phyloP scores from a whole-genome alignment of 2,888 invertebrate genomes.

The Acrobasis consociella region DNA sequence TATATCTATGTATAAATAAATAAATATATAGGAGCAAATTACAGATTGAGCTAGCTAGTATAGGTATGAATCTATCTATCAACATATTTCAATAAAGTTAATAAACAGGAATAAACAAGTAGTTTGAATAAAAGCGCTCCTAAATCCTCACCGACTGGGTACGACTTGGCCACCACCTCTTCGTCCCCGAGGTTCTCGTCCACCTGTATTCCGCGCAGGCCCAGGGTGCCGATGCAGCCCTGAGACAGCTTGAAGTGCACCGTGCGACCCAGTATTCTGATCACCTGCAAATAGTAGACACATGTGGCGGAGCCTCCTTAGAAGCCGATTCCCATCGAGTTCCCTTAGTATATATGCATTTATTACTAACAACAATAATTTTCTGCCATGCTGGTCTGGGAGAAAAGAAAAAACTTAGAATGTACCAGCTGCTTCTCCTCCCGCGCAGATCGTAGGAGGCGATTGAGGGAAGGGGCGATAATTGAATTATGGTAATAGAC shows the following conservation, averaged over 20 bases:
- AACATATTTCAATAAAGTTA: background rate
- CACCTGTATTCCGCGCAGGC: conserved; percentile 56
- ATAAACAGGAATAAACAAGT: background rate
- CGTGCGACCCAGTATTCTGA: conserved; percentile 63
- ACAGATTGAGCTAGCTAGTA: background rate
- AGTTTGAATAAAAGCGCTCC: too few relatives aligned
- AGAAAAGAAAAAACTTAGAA: too few relatives aligned
- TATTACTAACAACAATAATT: too few relatives aligned
- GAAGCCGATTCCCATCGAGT: too few relatives aligned
- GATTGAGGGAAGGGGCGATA: too few relatives aligned
- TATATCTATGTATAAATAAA: background rate
- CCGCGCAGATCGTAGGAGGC: too few relatives aligned
- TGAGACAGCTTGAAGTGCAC: conserved; percentile 62
- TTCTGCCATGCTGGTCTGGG: too few relatives aligned
- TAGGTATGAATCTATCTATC: conserved; percentile 2
- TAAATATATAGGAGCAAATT: too few relatives aligned
- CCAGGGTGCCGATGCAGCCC: conserved; percentile 56
- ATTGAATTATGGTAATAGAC: too few relatives aligned
- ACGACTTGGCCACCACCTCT: conserved; percentile 70
- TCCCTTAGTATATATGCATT: too few relatives aligned
- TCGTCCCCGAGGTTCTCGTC: conserved; percentile 66
- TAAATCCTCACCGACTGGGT: conserved; percentile 64
- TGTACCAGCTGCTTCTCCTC: too few relatives aligned
- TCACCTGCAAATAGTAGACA: conserved; percentile 60
- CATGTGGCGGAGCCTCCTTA: too few relatives aligned